These are phyloP conservation scores for Aspidiotus destructor DNA, from an alignment of 2,888 invertebrate genomes.

Conservation along the genomic window DNA sequence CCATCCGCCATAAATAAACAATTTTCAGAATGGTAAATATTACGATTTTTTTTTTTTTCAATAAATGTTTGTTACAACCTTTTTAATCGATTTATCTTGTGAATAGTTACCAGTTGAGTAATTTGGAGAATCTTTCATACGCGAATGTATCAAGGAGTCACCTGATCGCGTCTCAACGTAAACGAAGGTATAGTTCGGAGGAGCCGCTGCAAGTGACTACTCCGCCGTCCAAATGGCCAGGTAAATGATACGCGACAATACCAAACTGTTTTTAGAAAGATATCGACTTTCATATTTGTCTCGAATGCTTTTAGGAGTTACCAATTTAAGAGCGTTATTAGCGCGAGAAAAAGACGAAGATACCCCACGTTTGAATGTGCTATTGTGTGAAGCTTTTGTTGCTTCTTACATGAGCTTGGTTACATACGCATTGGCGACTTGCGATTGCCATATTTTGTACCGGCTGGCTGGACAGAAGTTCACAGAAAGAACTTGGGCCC, in stretches of 20 bases:
- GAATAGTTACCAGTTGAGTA: slow-evolving; percentile 32
- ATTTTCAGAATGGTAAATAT: slow-evolving; percentile 42
- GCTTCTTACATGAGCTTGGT: slow-evolving; percentile 86
- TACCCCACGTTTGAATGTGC: slow-evolving; percentile 79
- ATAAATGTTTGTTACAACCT: neutral
- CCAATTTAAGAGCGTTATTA: slow-evolving; percentile 78
- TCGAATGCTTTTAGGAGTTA: slow-evolving; percentile 56
- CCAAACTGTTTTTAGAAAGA: too few relatives aligned
- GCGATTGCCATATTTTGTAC: slow-evolving; percentile 86
- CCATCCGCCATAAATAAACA: slow-evolving; percentile 57
- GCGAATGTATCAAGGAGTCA: slow-evolving; percentile 49
- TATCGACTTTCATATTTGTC: neutral
- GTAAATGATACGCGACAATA: slow-evolving; percentile 37
- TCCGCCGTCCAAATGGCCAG: slow-evolving; percentile 80
- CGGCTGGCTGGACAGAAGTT: slow-evolving; percentile 76
- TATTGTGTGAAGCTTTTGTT: slow-evolving; percentile 86
- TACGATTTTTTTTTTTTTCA: neutral
- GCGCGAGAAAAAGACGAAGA: slow-evolving; percentile 91
- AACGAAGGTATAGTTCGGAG: slow-evolving; percentile 65
- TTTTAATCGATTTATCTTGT: neutral
- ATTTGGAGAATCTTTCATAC: slow-evolving; percentile 38
- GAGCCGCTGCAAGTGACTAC: slow-evolving; percentile 71
- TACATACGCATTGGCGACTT: slow-evolving; percentile 83
- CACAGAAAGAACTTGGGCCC: slow-evolving; percentile 65
- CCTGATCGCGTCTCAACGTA: slow-evolving; percentile 55